Conservation (phyloP, 2,797 vertebrate species). For the Rhinella marina region DNA sequence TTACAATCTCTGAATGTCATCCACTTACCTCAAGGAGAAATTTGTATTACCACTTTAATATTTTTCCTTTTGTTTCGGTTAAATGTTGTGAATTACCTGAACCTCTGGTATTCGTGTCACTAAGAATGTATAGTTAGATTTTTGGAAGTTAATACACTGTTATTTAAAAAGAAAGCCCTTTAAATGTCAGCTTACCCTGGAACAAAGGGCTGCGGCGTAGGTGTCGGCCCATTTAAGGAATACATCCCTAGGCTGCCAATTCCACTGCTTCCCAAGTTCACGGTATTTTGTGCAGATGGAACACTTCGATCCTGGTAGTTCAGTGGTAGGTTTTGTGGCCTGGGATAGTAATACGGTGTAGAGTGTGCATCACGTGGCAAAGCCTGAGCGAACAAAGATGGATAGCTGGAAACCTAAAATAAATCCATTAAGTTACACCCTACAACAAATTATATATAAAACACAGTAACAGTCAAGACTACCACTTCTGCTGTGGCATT, state of each 20-base stretch:
- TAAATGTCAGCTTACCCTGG: slow-evolving; percentile 80
- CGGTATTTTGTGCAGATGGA: slow-evolving; percentile 75
- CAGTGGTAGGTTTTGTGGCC: slow-evolving; percentile 91
- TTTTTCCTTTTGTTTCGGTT: neutral
- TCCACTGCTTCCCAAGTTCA: slow-evolving; percentile 91
- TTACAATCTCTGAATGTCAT: neutral
- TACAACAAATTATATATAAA: too few species aligned
- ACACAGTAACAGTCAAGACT: too few species aligned
- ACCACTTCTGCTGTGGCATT: too few species aligned
- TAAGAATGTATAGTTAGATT: neutral
- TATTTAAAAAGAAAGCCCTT: too few species aligned
- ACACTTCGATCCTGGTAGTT: slow-evolving; percentile 84
- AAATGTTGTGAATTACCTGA: neutral
- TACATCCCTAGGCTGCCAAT: slow-evolving; percentile 89
- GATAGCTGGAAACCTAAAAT: slow-evolving; percentile 86
- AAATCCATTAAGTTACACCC: neutral
- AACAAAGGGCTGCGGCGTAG: slow-evolving; percentile 85
- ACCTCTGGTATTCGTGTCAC: neutral
- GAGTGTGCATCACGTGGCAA: slow-evolving; percentile 94
- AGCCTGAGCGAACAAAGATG: slow-evolving; percentile 88
- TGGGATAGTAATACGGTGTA: slow-evolving; percentile 92
- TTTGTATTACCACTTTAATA: neutral
- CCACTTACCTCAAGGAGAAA: neutral
- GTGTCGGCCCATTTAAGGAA: slow-evolving; percentile 84
- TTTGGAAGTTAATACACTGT: too few species aligned